Base-by-base conservation (phyloP, 2,888 invertebrate genomes). In the Epistrophe eligans region DNA sequence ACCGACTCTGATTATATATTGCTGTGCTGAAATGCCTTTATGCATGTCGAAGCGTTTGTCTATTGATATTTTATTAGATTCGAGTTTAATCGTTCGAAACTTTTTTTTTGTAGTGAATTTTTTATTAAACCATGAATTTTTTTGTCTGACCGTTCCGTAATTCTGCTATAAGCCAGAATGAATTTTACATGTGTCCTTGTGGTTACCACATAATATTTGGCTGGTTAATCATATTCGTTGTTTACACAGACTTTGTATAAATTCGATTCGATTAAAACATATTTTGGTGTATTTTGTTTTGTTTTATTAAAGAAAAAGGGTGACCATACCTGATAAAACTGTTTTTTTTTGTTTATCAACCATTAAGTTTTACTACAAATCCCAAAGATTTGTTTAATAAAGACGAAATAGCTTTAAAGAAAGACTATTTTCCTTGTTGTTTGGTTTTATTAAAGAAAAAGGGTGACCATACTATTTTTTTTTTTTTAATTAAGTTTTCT, bases 181-280 rank as follows among this genome's bases (percentile, higher is more conserved):
- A 52, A 58, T 76, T 84, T 70, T 76, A 79, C 79, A 79, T 74
- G 74, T 76, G 74, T 79, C 32, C 64, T 40, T 55, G 43, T 64
- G 76, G 76, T 60, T 48, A 66, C 76, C 76, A 79, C 84, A 84
- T 76, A 79, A 79, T 79, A 74, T 84, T 84, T 55, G 79, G 74
- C 64, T 74, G 79, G 74, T 70, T 84, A 74, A 76, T 79, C 74
- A 84, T 79, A 62, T 62, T 62, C 40, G 62, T 19, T 62, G 4
- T 43, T 64, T 43, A 71, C 24, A 57, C 43, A 55, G 32, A 1
- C 38, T 60, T 60, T 70, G 55, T 67, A 35, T 17, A 19, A 38
- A 70, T 40, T 60, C 24, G n/a, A 45, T 57, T 70, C 62, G 79
- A 79, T 79, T 83, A 35, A 73, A 73, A 60, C 72, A 40, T 55